Evolutionary conservation across 2,888 invertebrate genomes (phyloP).

Genomic region (Ceraclea dissimilis): DNA sequence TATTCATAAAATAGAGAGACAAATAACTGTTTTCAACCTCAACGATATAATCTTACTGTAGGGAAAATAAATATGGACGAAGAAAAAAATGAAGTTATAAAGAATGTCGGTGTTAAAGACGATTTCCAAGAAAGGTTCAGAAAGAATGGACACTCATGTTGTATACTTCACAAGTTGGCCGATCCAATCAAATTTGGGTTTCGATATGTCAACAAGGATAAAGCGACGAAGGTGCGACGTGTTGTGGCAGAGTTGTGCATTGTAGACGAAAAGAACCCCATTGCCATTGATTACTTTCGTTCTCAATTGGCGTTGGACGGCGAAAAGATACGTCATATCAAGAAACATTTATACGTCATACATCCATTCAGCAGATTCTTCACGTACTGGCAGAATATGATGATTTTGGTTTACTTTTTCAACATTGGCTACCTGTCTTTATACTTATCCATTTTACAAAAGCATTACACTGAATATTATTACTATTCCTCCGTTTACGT

Average conservation of each 20-base stretch:
- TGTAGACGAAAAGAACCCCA: conserved; percentile 32
- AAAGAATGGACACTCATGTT: conserved; percentile 14
- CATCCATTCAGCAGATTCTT: conserved; percentile 39
- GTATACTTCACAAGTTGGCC: conserved; percentile 1
- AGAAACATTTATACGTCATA: conserved; percentile 32
- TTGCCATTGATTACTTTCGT: conserved; percentile 32
- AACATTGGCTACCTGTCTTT: conserved; percentile 23
- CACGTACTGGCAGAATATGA: conserved; percentile 33
- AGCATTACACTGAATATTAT: neutral
- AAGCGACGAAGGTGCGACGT: neutral
- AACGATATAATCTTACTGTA: no score
- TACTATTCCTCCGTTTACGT: neutral
- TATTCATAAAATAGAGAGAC: no score
- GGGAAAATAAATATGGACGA: no score
- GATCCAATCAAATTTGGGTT: conserved; percentile 9
- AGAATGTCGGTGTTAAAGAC: neutral
- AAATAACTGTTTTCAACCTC: no score
- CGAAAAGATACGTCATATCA: conserved; percentile 34
- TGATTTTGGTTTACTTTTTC: conserved; percentile 30
- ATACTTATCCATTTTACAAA: neutral
- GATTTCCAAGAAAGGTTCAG: conserved; percentile 9
- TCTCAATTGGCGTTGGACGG: conserved; percentile 33
- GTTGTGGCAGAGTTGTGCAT: conserved; percentile 24
- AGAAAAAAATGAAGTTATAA: no score
- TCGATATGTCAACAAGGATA: neutral